Evolutionary conservation across 1,140 invertebrate species (phyloP).

Genomic region (Ptiloglossa arizonensis): DNA sequence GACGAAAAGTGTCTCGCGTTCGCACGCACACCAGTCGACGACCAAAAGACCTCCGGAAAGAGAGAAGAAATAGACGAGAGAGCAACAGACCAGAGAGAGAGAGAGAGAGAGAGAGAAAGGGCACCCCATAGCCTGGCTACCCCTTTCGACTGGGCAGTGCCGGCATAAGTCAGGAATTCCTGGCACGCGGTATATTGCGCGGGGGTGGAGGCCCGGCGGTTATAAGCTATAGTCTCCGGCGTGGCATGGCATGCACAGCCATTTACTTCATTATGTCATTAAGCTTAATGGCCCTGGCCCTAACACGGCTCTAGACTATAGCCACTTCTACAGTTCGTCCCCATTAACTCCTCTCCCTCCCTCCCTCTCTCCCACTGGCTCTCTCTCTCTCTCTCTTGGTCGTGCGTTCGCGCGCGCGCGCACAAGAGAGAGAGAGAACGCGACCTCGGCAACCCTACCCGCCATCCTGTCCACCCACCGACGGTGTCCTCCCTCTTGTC

Average conservation of each 20-base stretch:
- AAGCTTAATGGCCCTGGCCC: conserved; percentile 82
- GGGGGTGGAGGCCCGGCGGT: conserved; percentile 72
- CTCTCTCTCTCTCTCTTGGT: too few relatives aligned
- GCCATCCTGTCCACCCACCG: conserved; percentile 33
- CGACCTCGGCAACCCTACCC: conserved; percentile 25
- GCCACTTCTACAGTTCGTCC: conserved; percentile 80
- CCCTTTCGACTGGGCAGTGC: conserved; percentile 76
- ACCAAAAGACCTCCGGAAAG: neutral
- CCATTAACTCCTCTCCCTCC: conserved; percentile 77
- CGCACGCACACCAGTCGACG: too few relatives aligned
- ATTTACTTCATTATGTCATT: conserved; percentile 84
- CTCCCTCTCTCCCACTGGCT: neutral
- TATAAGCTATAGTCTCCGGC: conserved; percentile 80
- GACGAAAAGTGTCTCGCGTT: conserved; percentile 1
- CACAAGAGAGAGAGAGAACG: too few relatives aligned
- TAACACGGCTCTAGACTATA: conserved; percentile 80
- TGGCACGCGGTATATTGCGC: conserved; percentile 81
- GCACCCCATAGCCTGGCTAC: conserved; percentile 48
- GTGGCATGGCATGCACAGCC: conserved; percentile 80
- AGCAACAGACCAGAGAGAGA: too few relatives aligned
- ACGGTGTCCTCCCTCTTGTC: conserved; percentile 16
- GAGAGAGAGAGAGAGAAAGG: conserved; percentile 1
- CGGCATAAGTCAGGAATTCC: conserved; percentile 82
- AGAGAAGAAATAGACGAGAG: too few relatives aligned
- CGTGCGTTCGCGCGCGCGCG: too few relatives aligned